These are phyloP conservation scores for Cotesia vestalis DNA, from an alignment of 1,140 invertebrate genomes.

Conservation along the genomic window DNA sequence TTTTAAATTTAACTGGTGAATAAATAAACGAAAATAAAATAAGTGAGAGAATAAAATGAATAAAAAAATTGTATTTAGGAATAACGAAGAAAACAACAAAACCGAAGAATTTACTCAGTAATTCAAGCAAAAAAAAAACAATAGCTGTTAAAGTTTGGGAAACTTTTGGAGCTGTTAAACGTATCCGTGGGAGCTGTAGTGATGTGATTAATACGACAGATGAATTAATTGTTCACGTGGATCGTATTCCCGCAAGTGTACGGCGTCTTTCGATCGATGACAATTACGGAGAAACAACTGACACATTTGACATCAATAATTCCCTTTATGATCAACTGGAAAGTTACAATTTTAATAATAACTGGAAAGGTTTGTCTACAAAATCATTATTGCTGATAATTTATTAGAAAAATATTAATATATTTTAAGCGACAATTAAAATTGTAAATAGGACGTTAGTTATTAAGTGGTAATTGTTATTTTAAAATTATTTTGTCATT, in stretches of 20 bases:
- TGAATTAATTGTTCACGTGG: conserved; percentile 43
- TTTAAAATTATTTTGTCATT: not conserved
- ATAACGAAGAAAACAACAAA: conserved; percentile 46
- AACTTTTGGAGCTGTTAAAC: conserved; percentile 49
- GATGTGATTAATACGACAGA: conserved; percentile 40
- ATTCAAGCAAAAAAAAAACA: conserved; percentile 37
- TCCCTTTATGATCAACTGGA: not conserved
- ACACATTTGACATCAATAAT: not conserved
- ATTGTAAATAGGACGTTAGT: not conserved
- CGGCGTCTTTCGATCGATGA: conserved; percentile 5
- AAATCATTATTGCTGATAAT: not conserved
- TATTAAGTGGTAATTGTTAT: not conserved
- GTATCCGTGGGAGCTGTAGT: conserved; percentile 38
- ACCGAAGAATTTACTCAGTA: conserved; percentile 26
- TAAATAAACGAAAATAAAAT: not conserved
- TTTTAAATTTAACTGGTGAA: too few species aligned
- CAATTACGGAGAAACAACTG: not conserved
- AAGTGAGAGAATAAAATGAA: conserved; percentile 22
- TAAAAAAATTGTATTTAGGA: conserved; percentile 43
- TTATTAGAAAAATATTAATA: too few species aligned
- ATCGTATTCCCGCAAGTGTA: conserved; percentile 34
- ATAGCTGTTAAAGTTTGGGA: conserved; percentile 55
- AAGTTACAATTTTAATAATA: conserved; percentile 5
- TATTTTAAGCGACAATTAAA: not conserved
- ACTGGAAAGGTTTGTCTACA: conserved; percentile 16